phyloP scores from a whole-genome alignment of 1,140 invertebrate species.

The Philopotamus ludificatus region DNA sequence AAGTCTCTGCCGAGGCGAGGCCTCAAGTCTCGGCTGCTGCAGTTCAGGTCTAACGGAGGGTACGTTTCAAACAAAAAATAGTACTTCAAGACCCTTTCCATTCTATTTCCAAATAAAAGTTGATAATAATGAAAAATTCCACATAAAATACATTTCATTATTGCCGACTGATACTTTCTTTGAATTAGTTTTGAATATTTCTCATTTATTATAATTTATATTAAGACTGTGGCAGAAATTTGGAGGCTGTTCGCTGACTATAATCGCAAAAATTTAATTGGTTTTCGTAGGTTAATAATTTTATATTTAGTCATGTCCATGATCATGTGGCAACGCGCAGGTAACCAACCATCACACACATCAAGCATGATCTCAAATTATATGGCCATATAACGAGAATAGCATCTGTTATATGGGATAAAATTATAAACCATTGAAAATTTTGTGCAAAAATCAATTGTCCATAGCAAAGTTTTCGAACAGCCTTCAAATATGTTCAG shows the following conservation, averaged over 20 bases:
- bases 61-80: slow-evolving; percentile 56
- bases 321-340: too few relatives aligned
- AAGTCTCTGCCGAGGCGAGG: slow-evolving; percentile 81
- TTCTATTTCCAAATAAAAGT: too few relatives aligned
- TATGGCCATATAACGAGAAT: background rate
- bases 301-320: slow-evolving; percentile 16
- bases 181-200: too few relatives aligned
- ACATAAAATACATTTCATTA: too few relatives aligned
- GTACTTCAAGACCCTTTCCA: too few relatives aligned
- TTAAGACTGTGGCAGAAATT: slow-evolving; percentile 57
- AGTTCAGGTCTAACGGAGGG: slow-evolving; percentile 84
- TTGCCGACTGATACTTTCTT: too few relatives aligned
- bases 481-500: slow-evolving; percentile 64
- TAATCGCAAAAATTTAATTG: slow-evolving; percentile 6
- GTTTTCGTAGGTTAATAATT: background rate
- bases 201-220: too few relatives aligned
- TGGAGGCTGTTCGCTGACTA: slow-evolving; percentile 63
- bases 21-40: slow-evolving; percentile 82
- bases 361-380: background rate
- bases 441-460: slow-evolving; percentile 2
- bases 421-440: background rate
- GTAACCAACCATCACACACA: too few relatives aligned
- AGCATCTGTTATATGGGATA: slow-evolving; percentile 5
- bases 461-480: slow-evolving; percentile 66
- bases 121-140: too few relatives aligned